Base-by-base conservation (phyloP, 1,140 invertebrate genomes). In the Drosophila rhopaloa region DNA sequence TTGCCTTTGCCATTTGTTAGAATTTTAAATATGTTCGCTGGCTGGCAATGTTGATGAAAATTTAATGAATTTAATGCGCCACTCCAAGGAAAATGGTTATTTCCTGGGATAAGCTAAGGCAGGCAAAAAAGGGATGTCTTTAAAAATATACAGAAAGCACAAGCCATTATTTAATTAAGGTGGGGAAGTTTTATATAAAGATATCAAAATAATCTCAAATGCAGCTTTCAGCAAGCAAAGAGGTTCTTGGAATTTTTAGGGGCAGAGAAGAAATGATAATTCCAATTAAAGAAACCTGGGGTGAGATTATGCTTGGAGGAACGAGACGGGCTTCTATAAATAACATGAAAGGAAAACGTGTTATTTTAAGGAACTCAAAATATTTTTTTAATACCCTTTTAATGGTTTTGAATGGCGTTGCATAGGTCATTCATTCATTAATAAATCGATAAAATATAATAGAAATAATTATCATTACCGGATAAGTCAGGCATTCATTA, bases 41-140 rank as follows among this genome's bases (percentile, higher is more conserved):
- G 63, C 27, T 55, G 77, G 65, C 63, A 72, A 76, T 76, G 76
- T 50, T 81, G 77, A 88, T 86, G 76, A 83, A 86, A 86, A 79
- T 86, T 88, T 88, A 86, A 86, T 86, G 83, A 88, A 86, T 88
- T 83, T 88, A 88, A 86, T 79, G 76, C 75, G 47, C 32, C 44
- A 50, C 68, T 60, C 53, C 29, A 63, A 47, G 54, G 50, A 55
- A 48, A 57, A 40, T 67, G 71, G 46, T 24, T 48, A 55, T 62
- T 66, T 60, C 29, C n/a, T 37, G 37, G 51, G 43, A 54, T 63
- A 29, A 65, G 14, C 38, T 10, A 13, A 0, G 40, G 40, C 29
- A 46, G 35, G n/a, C 19, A 54, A 43, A 70, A 70, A 72, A 72
- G 66, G 68, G 67, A 35, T 71, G 37, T 6, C 37, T 37, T 70